Evolutionary conservation across 2,113 vertebrate species (phyloP), one percentile per base, ranked within the genome.

Genomic region (Chaetops frenatus): DNA sequence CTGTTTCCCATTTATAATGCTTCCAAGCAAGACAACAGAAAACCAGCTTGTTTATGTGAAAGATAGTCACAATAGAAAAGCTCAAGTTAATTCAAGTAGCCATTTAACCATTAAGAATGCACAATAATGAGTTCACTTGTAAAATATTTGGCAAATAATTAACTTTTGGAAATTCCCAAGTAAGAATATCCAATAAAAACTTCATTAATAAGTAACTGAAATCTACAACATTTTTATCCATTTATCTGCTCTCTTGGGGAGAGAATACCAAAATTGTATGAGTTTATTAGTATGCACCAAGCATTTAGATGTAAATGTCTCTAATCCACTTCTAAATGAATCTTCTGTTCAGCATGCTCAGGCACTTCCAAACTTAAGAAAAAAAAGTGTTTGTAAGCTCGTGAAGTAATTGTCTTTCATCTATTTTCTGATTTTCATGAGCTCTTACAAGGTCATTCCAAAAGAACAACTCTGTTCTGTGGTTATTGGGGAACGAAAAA

Each of bases 261-360:
- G 12, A 74, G 61, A 91, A 84, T 60, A 94, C 66, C 74, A 92
- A 93, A 92, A 69, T 22, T 74, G 78, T 69, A 73, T 23, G 71
- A 78, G 74, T 91, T 94, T 90, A 88, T 96, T 92, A 94, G 88
- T 71, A 96, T 93, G 94, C 69, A 0, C 33, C 53, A 78, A 83
- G 86, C 92, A 95, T 94, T 96, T 84, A 94, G 38, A 95, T 96
- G 93, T 53, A 92, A 94, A 96, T 81, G 85, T 57, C 76, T 79
- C 64, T 96, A 94, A 94, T 79, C 88, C 94, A 86, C 57, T 92
- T 80, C 65, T 94, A 95, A 97, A 97, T 94, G 88, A 81, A 86
- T 91, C 88, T 90, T 91, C 88, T 96, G 94, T 92, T 96, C 72
- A 42, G 42, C 27, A 27, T 77, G 86, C 65, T 56, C 84, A 77